Percentiles rank a stretch among this genome's conserved stretches.
These are phyloP conservation scores for Ceuthmochares aereus DNA, from an alignment of 2,113 vertebrate genomes.

Conservation along the genomic window DNA sequence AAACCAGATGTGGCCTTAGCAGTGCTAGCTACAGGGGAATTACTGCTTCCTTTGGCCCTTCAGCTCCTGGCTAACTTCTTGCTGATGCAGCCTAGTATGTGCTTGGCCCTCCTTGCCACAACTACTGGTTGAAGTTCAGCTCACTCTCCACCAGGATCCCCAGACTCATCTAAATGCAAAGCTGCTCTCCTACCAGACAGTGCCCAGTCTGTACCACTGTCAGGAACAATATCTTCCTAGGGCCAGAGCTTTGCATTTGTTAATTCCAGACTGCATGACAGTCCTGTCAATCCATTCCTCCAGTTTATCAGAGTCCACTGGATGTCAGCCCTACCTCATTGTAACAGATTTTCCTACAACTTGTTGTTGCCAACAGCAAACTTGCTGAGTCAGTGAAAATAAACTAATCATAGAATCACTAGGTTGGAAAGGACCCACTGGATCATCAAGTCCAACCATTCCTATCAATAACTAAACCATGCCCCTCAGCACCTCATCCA, in stretches of 20 bases:
- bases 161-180: background rate
- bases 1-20: background rate
- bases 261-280: background rate
- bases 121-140: background rate
- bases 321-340: background rate
- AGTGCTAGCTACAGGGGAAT: background rate
- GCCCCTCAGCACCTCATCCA: no score
- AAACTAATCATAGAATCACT: no score
- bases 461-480: no score
- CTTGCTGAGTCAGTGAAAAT: background rate
- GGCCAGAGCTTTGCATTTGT: background rate
- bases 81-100: background rate
- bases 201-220: background rate
- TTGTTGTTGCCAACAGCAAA: background rate
- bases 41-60: background rate
- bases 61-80: background rate
- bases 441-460: no score
- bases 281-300: background rate
- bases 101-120: background rate
- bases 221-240: background rate
- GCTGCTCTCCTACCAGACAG: background rate
- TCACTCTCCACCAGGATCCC: background rate
- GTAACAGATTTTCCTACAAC: background rate
- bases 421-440: no score
- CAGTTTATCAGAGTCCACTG: background rate